A percentile compares a stretch with the other conserved stretches of the same genome.
phyloP scores from a whole-genome alignment of 1,140 invertebrate species.

The Dinothrombium tinctorium region DNA sequence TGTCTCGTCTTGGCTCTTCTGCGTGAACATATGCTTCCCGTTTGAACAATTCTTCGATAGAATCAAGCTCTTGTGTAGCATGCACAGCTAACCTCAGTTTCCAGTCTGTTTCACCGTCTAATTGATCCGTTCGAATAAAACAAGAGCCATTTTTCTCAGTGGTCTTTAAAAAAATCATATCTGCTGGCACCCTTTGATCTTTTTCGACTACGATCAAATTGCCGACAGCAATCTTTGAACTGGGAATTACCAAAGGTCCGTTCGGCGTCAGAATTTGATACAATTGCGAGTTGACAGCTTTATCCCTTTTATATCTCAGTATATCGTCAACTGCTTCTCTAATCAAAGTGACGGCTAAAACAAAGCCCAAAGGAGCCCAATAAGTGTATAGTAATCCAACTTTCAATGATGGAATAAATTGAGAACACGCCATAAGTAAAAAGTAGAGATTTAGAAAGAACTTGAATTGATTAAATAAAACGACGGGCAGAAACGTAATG shows the following conservation, averaged over 20 bases:
- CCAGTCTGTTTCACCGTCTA: constrained; percentile 99
- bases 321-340: constrained; percentile 92
- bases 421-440: constrained; percentile 86
- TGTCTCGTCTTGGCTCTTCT: constrained; percentile 91
- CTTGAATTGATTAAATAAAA: constrained; percentile 95
- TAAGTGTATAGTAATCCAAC: constrained; percentile 97
- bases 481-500: constrained; percentile 87
- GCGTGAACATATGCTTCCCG: constrained; percentile 73
- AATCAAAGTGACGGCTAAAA: constrained; percentile 77
- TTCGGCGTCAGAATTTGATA: constrained; percentile 28
- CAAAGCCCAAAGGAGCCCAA: constrained; percentile 93
- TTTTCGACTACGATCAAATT: constrained; percentile 40
- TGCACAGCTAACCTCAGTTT: constrained; percentile 83
- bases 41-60: constrained; percentile 59
- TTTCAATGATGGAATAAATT: constrained; percentile 85
- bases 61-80: constrained; percentile 63
- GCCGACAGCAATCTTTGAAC: constrained; percentile 28
- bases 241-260: constrained; percentile 22
- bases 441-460: constrained; percentile 98
- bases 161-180: constrained; percentile 77
- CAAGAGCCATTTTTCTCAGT: constrained; percentile 82
- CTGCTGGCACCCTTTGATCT: constrained; percentile 84
- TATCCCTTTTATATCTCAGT: constrained; percentile 64
- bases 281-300: constrained; percentile 78
- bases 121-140: constrained; percentile 94